Evolutionary conservation across 2,888 invertebrate genomes (phyloP), one percentile per base, ranked within the genome.

Genomic region (Cybosia mesomella): DNA sequence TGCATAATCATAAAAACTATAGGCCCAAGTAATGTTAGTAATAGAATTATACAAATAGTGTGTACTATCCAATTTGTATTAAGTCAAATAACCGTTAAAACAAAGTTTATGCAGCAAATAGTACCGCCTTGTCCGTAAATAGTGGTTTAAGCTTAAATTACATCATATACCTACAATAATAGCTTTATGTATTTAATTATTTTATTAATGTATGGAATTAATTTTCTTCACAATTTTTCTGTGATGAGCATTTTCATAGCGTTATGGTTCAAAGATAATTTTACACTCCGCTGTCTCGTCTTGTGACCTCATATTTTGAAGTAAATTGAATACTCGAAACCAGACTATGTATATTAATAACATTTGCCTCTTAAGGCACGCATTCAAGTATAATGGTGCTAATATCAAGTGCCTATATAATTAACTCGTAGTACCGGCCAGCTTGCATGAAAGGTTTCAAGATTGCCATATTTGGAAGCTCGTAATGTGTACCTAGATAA

Each of bases 201-300:
- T n/a, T n/a, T 57, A 49, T 58, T n/a, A 71, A 69, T 58, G 28
- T 58, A 58, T 66, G 53, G 64, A 68, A 73, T 73, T 71, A 73
- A 73, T 79, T 76, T 64, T 54, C 65, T 65, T 32, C 64, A 61
- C 59, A 59, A 64, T 53, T 53, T 66, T 66, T 67, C 18, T 28
- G 39, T n/a, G 54, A 59, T 18, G 22, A 22, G 22, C 49, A 22
- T 58, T 43, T 58, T 49, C 21, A 64, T 24, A 18, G 43, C n/a
- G 11, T 21, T 59, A 24, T 8, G 24, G 36, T 66, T 59, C 3
- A 13, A 49, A 43, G 18, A 43, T 39, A 43, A 61, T 61, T 43
- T 28, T 43, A n/a, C n/a, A n/a, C n/a, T n/a, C n/a, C n/a, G n/a
- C n/a, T n/a, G n/a, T n/a, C n/a, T n/a, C n/a, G n/a, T n/a, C n/a